Evolutionary conservation across 2,888 invertebrate species (phyloP), one percentile per base, ranked within the genome.

Genomic region (Theretra japonica): DNA sequence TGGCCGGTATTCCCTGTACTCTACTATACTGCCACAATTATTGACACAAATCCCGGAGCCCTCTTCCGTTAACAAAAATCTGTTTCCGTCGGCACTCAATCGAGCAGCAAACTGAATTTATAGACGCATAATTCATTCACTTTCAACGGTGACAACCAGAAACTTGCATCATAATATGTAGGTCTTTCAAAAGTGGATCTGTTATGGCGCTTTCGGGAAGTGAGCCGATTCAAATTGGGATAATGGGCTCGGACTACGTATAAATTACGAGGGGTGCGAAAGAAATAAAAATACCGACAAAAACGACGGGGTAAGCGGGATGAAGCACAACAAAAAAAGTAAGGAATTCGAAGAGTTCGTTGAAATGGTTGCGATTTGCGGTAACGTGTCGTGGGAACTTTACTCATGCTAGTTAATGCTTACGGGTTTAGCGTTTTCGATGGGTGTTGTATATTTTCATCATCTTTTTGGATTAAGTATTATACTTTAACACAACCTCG

Each of bases 261-360:
- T 93, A 92, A 92, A 92, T 93, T 90, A 90, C 88, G 77, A 84
- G 81, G 88, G 89, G 90, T 89, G 89, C 81, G 89, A 90, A 85
- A 80, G 86, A 83, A 87, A 88, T 81, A 83, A 84, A 79, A 80
- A 83, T 82, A 70, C 58, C 33, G 30, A 65, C 48, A 62, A 30
- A 71, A 76, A 73, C 88, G 23, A 65, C 48, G 17, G 65, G 76
- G 80, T 73, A 86, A 90, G 82, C 80, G 82, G 83, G 91, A 90
- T 84, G 85, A 80, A 79, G 77, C 73, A 68, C 74, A 76, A 77
- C 84, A 89, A 90, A 91, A 90, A 90, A 84, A 57, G 71, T 53
- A 72, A 81, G 82, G 85, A 85, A 85, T 86, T 83, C 53, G 56
- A 68, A 68, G 50, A 28, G 56, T 21, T 53, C 70, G 33, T 65